Evolutionary conservation across 2,888 invertebrate species (phyloP), one percentile per base, ranked within the genome.

Genomic region (Torymus tubicola): DNA sequence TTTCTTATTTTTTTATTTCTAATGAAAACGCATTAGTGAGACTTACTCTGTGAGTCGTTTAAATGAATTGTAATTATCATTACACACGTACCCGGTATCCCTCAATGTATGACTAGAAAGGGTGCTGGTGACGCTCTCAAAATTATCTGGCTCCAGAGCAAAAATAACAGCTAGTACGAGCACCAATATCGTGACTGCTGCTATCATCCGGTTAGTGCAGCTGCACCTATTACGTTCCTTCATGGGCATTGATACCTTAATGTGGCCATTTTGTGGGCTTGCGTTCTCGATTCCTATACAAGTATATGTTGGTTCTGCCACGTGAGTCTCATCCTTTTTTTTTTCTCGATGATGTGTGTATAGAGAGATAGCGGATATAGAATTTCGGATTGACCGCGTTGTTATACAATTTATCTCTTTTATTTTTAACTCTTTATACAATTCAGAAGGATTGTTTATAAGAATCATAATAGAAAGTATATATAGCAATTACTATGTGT

Each of bases 71-170:
- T 84, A 79, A 84, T n/a, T n/a, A 83, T 85, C 85, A 84, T 85
- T 2, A 21, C 21, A 83, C 80, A 88, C 90, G 88, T 90, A 90
- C 90, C 89, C 89, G 87, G 89, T 83, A 87, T 89, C 88, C 87
- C 87, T 87, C 85, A 89, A 86, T 87, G 87, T 86, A 87, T 88
- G 86, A 87, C 88, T 89, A 88, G 89, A 88, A 85, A 88, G 86
- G 84, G 87, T 86, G 87, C 85, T 85, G 87, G 87, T 86, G 86
- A 85, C 87, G 84, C 86, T 88, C 83, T 87, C 86, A 83, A 89
- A 86, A 84, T 85, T 86, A 86, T 86, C 87, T 85, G 89, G 89
- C 85, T 90, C 90, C 90, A 89, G 84, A 86, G 87, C 86, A 88
- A 90, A 86, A 87, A 88, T 86, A 86, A 90, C 86, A 85, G 90